These are phyloP conservation scores for Linepithema humile DNA, from an alignment of 1,140 invertebrate genomes.

Conservation along the genomic window DNA sequence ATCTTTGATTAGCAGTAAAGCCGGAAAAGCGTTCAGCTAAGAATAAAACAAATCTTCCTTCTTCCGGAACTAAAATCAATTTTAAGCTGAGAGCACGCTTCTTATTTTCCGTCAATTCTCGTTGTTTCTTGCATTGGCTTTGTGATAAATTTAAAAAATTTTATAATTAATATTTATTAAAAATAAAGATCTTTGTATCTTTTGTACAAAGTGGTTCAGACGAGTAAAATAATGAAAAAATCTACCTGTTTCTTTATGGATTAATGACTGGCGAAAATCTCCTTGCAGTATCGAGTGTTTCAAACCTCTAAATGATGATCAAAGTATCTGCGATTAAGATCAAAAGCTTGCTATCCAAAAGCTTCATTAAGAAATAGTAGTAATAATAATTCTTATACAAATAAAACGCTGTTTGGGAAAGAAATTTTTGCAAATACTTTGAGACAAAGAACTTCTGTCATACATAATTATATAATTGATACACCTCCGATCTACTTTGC, in stretches of 20 bases:
- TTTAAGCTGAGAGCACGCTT: slow-evolving; percentile 14
- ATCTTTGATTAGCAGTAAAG: slow-evolving; percentile 31
- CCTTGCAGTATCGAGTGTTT: background rate
- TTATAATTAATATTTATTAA: background rate
- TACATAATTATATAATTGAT: slow-evolving; percentile 14
- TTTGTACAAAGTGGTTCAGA: background rate
- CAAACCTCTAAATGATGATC: background rate
- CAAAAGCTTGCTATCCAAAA: too few relatives aligned
- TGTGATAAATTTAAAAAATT: background rate
- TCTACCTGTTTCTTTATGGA: background rate
- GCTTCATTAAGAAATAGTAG: background rate
- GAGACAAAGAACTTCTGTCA: background rate
- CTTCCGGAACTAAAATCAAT: slow-evolving; percentile 25
- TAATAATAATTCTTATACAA: background rate
- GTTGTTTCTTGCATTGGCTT: background rate
- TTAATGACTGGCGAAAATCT: background rate
- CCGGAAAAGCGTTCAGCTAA: slow-evolving; percentile 35
- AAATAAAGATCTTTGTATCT: background rate
- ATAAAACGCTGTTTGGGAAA: background rate
- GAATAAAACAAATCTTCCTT: background rate
- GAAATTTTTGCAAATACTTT: background rate
- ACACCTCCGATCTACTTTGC: background rate
- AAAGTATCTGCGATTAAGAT: background rate
- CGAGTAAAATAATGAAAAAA: background rate
- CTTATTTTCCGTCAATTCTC: background rate